Conservation (phyloP, 2,113 vertebrate species). For the Axis porcinus region DNA sequence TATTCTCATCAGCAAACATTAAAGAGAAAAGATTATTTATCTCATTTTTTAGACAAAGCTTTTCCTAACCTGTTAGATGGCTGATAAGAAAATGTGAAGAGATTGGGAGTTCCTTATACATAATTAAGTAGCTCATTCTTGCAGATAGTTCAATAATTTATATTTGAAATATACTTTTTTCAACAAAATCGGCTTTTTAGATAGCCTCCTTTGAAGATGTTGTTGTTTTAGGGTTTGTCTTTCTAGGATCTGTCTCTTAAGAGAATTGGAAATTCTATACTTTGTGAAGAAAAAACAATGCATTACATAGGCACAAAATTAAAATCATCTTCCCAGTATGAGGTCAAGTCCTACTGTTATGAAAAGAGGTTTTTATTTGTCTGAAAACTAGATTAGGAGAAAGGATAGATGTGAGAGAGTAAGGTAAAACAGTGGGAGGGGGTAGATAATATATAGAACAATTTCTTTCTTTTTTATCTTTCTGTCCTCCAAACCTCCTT, state of each 20-base stretch:
- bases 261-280: not conserved
- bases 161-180: constrained; percentile 73
- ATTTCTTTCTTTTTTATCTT: not conserved
- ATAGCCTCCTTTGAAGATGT: constrained; percentile 43
- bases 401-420: not conserved
- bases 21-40: constrained; percentile 67
- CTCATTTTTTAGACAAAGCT: constrained; percentile 66
- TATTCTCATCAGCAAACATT: constrained; percentile 68
- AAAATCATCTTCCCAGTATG: constrained; percentile 20
- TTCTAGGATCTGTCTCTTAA: constrained; percentile 17
- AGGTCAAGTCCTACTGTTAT: not conserved
- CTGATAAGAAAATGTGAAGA: constrained; percentile 69
- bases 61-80: constrained; percentile 64
- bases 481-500: not conserved
- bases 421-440: not conserved
- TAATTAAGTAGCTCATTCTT: constrained; percentile 74
- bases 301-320: constrained; percentile 33
- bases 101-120: constrained; percentile 71
- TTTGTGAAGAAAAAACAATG: constrained; percentile 27
- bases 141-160: constrained; percentile 75
- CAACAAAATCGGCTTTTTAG: constrained; percentile 66
- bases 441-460: not conserved
- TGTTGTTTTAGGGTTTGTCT: not conserved
- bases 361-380: not conserved
- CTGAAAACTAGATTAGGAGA: constrained; percentile 26